Percentiles rank a stretch among this genome's conserved stretches.
Conservation (phyloP, 2,888 invertebrate genomes). For the Sisyra nigra region DNA sequence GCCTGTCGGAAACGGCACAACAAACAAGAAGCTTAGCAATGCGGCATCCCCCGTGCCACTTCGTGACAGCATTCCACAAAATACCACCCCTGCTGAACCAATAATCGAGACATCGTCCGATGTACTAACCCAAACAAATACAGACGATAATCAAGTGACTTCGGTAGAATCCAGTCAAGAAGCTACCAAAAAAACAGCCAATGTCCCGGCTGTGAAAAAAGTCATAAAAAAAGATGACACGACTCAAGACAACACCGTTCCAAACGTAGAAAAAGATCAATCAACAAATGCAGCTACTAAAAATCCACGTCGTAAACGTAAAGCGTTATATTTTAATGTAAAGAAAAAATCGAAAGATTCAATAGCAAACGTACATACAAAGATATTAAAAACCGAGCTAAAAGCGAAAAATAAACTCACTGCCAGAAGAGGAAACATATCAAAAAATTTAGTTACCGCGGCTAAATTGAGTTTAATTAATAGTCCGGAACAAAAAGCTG, state of each 20-base stretch:
- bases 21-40: slow-evolving; percentile 20
- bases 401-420: slow-evolving; percentile 19
- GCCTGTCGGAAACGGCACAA: slow-evolving; percentile 16
- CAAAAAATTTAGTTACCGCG: slow-evolving; percentile 20
- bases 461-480: slow-evolving; percentile 17
- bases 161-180: neutral
- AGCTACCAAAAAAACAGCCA: neutral
- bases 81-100: slow-evolving; percentile 9
- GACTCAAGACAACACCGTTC: neutral
- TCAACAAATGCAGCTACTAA: slow-evolving; percentile 11
- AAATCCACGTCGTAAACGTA: neutral
- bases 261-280: slow-evolving; percentile 11
- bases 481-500: slow-evolving; percentile 18
- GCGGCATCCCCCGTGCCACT: slow-evolving; percentile 18
- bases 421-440: slow-evolving; percentile 15
- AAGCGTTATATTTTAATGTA: neutral
- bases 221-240: neutral
- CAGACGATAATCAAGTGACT: slow-evolving; percentile 1
- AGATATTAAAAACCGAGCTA: slow-evolving; percentile 18
- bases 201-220: neutral
- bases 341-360: slow-evolving; percentile 10
- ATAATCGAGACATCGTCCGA: slow-evolving; percentile 7
- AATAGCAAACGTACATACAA: no score
- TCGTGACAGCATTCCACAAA: slow-evolving; percentile 8
- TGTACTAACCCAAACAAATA: neutral